Evolutionary conservation across 2,113 vertebrate genomes (phyloP), one percentile per base, ranked within the genome.

Genomic region (Canis aureus): DNA sequence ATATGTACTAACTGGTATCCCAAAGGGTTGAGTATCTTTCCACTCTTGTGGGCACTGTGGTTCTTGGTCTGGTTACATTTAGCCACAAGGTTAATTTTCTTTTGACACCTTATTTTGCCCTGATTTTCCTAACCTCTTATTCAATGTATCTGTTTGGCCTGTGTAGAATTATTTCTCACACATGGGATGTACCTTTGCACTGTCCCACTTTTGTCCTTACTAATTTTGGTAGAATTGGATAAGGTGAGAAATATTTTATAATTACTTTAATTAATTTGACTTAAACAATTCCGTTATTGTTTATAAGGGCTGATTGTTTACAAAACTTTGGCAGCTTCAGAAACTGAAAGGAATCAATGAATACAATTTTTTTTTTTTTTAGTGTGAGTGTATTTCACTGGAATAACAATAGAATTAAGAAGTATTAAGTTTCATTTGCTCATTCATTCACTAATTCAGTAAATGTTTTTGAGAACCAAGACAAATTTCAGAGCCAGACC

Each of bases 81-180:
- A 94, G 32, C 57, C 6, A 27, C 16, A 11, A 22, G n/a, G n/a
- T 93, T 96, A 32, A n/a, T 95, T 94, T 97, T 97, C 55, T 91
- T 78, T 82, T 89, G 85, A 43, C 25, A 49, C 35, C 19, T 69
- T 19, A 67, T 91, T 94, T 83, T 12, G n/a, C 23, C 35, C 3
- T 84, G 4, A 51, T 60, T 91, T 93, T 85, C 12, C 71, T 86
- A 66, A 32, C 7, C 8, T 73, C 53, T 35, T 78, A 25, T 86
- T 86, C 69, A 66, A 3, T 88, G 80, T 79, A 4, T 55, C 16
- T 88, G 57, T 94, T 84, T 49, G 49, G 38, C n/a, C 22, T 78
- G n/a, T 20, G 9, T 66, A 38, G 51, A 88, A 66, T 8, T 32
- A 25, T 88, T 76, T 84, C 22, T 92, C 17, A 49, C 49, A 5